These are phyloP conservation scores for Meliscaeva auricollis DNA, from an alignment of 2,888 invertebrate genomes.

Conservation along the genomic window DNA sequence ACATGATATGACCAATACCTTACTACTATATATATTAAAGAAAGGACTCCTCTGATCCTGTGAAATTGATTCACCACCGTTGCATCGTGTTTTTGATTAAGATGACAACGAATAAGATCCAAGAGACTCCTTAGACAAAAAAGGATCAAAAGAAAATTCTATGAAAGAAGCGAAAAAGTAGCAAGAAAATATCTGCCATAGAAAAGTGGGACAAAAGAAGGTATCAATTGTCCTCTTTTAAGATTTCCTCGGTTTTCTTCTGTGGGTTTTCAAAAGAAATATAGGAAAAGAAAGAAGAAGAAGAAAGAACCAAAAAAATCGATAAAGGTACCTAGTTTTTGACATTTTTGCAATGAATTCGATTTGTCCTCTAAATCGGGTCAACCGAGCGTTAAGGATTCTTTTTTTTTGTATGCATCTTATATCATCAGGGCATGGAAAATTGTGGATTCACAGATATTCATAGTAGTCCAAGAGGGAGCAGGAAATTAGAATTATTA, in stretches of 20 bases:
- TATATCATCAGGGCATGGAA: constrained; percentile 14
- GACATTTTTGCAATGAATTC: constrained; percentile 24
- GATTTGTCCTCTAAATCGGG: constrained; percentile 42
- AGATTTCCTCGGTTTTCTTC: constrained; percentile 15
- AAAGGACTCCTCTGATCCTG: constrained; percentile 51
- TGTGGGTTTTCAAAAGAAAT: constrained; percentile 33
- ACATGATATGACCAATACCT: constrained; percentile 31
- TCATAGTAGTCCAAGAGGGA: constrained; percentile 27
- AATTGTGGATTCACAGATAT: constrained; percentile 26
- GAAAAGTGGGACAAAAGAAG: constrained; percentile 37
- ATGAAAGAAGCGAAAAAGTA: constrained; percentile 30
- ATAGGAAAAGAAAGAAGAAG: background rate
- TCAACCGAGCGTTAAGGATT: constrained; percentile 61
- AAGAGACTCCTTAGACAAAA: constrained; percentile 28
- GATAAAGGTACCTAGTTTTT: constrained; percentile 21
- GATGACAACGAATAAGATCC: constrained; percentile 60
- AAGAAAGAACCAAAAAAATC: background rate
- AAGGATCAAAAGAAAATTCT: constrained; percentile 54
- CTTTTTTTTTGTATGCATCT: constrained; percentile 13
- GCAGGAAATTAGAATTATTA: constrained; percentile 64
- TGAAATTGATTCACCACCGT: constrained; percentile 73
- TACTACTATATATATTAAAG: background rate
- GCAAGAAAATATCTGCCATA: constrained; percentile 34
- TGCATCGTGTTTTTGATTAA: constrained; percentile 68
- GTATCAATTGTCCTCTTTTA: constrained; percentile 48